phyloP scores from a whole-genome alignment of 2,888 invertebrate species.

The Cordilura impudica region DNA sequence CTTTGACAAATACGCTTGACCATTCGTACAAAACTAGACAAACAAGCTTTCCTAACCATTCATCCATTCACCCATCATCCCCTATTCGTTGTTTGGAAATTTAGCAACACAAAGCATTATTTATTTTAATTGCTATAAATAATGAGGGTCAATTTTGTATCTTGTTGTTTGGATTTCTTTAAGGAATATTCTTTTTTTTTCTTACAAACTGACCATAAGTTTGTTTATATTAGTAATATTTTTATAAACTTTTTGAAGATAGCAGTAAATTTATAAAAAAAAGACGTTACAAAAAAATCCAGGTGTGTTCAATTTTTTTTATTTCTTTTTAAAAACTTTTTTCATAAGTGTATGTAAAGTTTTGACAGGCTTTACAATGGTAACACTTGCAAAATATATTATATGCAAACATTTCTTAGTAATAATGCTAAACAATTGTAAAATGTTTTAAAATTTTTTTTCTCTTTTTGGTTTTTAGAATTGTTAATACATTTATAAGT shows the following conservation, averaged over 20 bases:
- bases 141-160: constrained; percentile 53
- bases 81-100: not conserved
- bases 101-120: constrained; percentile 43
- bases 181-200: not conserved
- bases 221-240: constrained; percentile 50
- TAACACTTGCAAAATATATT: constrained; percentile 51
- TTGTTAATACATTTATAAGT: constrained; percentile 63
- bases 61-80: constrained; percentile 30
- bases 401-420: constrained; percentile 36
- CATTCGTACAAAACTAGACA: constrained; percentile 42
- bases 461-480: constrained; percentile 51
- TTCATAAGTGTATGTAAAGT: not conserved
- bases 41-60: constrained; percentile 34
- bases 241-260: not conserved
- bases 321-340: constrained; percentile 6
- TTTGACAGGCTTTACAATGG: constrained; percentile 32
- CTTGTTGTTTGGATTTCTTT: not conserved
- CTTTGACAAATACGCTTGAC: constrained; percentile 47
- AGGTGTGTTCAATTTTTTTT: constrained; percentile 50
- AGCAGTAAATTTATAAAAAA: constrained; percentile 18
- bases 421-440: constrained; percentile 53
- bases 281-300: constrained; percentile 61
- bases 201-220: constrained; percentile 52
- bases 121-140: constrained; percentile 62
- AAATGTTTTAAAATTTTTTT: constrained; percentile 38